A percentile compares a stretch with the other conserved stretches of the same genome.
phyloP scores from a whole-genome alignment of 2,113 vertebrate species.

The Pygoscelis antarcticus region DNA sequence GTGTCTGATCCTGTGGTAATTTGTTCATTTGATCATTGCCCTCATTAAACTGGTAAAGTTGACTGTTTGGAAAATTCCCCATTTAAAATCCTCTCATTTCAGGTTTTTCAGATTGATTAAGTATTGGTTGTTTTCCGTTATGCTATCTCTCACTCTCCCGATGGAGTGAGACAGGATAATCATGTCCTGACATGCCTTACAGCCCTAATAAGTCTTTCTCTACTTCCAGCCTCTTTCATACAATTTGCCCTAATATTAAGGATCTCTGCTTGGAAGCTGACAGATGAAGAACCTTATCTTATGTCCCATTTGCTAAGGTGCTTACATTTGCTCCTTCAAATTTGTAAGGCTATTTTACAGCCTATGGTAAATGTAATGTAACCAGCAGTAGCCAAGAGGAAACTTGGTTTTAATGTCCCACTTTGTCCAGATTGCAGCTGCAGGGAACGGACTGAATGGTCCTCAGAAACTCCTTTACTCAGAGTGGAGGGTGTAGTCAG shows the following conservation, averaged over 20 bases:
- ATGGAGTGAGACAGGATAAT: not conserved
- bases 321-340: not conserved
- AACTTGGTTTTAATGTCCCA: not conserved
- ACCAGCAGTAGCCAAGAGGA: not conserved
- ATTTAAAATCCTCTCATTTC: not conserved
- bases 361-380: not conserved
- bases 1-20: not conserved
- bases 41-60: not conserved
- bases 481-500: not conserved
- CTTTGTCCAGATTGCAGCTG: not conserved
- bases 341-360: not conserved
- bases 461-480: not conserved
- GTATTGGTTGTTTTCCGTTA: not conserved
- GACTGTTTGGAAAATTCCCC: not conserved
- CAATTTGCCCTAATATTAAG: not conserved
- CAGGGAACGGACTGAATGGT: not conserved
- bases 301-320: not conserved
- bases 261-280: not conserved
- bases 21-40: not conserved
- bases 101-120: not conserved
- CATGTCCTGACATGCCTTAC: not conserved
- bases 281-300: not conserved
- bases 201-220: not conserved
- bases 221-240: not conserved
- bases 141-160: not conserved